Base-by-base conservation (phyloP, 2,113 vertebrate genomes). In the Gadus macrocephalus region DNA sequence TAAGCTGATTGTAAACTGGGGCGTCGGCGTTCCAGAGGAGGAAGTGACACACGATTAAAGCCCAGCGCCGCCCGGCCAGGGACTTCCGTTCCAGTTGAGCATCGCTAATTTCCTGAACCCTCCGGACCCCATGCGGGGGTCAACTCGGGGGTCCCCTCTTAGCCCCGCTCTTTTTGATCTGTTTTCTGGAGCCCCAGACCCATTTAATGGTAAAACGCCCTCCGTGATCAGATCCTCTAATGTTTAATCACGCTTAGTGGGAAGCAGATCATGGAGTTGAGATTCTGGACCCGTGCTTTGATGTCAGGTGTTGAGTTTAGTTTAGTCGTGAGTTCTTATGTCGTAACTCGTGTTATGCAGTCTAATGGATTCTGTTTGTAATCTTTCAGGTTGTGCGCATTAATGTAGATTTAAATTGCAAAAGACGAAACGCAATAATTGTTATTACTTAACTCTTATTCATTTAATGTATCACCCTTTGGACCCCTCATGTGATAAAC, bases 1-100 rank as follows among this genome's bases (percentile, higher is more conserved):
- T 93, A 95, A 94, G 93, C 92, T 92, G 81, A 93, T 95, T 86
- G 92, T 83, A 92, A 94, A 94, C 89, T 92, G 87, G 87, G 79
- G 84, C 83, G 85, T 74, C 91, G 91, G 82, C 84, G 88, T 90
- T 92, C 91, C 86, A 88, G 82, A 88, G 91, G 85, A 89, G 91
- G 89, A 90, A 78, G 87, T 87, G 90, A 86, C 91, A 86, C 91
- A 87, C 91, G 89, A 92, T 90, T 89, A 90, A 89, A 88, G 76
- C 88, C 84, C 87, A 87, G 89, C 88, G 88, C 90, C 87, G 90
- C 92, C 77, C 90, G 75, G 86, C 91, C 87, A 88, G 92, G 76
- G 77, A 90, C 87, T 92, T 92, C 92, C 90, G 90, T 91, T 92
- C 87, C 90, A 89, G 86, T 92, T 88, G 89, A 90, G 89, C 90